Evolutionary conservation across 2,888 invertebrate genomes (phyloP).

Genomic region (Plagodis dolabraria): DNA sequence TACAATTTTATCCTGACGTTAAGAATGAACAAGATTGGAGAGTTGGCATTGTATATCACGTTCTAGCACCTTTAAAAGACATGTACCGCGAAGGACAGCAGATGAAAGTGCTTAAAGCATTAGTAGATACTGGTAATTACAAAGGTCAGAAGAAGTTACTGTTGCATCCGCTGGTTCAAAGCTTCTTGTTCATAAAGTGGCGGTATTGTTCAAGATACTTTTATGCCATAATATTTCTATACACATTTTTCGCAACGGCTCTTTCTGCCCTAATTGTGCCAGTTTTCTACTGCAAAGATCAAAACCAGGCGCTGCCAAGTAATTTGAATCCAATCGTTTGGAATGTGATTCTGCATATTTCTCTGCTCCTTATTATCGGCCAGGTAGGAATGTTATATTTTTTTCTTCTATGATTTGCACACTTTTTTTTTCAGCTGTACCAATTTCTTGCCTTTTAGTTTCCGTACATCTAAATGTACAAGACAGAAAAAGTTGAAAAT

Average conservation of each 20-base stretch:
- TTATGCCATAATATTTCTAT: constrained; percentile 8
- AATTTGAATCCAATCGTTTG: constrained; percentile 6
- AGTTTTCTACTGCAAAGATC: constrained; percentile 14
- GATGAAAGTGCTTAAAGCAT: constrained; percentile 11
- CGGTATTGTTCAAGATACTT: constrained; percentile 44
- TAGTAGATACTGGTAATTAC: constrained; percentile 6
- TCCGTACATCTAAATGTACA: too few species aligned
- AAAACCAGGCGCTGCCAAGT: background rate
- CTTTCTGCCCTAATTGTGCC: constrained; percentile 10
- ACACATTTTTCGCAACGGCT: constrained; percentile 7
- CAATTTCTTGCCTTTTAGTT: too few species aligned
- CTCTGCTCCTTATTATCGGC: constrained; percentile 1
- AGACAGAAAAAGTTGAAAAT: too few species aligned
- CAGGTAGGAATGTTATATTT: constrained; percentile 16
- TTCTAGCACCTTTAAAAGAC: constrained; percentile 6
- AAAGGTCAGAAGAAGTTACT: constrained; percentile 67
- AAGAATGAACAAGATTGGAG: background rate
- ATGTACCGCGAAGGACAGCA: too few species aligned
- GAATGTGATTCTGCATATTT: constrained; percentile 3
- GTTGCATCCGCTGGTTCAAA: constrained; percentile 80
- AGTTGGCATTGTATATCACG: constrained; percentile 12
- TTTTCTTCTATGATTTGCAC: too few species aligned
- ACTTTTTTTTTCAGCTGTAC: too few species aligned
- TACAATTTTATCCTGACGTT: constrained; percentile 52
- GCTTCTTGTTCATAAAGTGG: constrained; percentile 82